Evolutionary conservation across 1,140 invertebrate species (phyloP), one percentile per base, ranked within the genome.

Genomic region (Samia ricini): DNA sequence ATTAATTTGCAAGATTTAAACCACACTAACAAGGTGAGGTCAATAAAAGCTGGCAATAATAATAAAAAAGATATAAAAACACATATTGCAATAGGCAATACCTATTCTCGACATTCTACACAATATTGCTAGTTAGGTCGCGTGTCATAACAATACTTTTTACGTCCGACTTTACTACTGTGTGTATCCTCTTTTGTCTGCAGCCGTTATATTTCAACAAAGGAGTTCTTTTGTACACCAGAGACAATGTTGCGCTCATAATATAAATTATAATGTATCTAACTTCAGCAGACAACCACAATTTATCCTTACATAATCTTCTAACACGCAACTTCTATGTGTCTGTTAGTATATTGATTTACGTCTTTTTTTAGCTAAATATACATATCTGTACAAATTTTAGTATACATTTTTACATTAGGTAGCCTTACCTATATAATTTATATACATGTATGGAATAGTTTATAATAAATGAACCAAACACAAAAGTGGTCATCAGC

Each of bases 101-200:
- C n/a, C n/a, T n/a, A 49, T 49, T 18, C 48, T 24, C 52, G 22
- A 55, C 8, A 55, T 55, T 52, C 52, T n/a, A 24, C 52, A 55
- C 52, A 55, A 55, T 15, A 42, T 7, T 42, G 33, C 12, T 42
- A 42, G 33, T 15, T 42, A 26, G 33, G 33, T 42, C 7, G 7
- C 33, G 33, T 15, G 22, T 24, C 52, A 18, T 24, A 23, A 24
- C 52, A 23, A 24, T 24, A 55, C 52, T 24, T 55, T 55, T 55
- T 2, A 55, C 52, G 21, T 55, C 24, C 24, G 12, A 1, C 12
- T 55, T 55, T 55, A 55, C 52, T 24, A 55, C 52, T 23, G 22
- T 12, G 52, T 42, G n/a, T 15, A 42, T 55, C 15, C 18, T 24
- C 52, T 55, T 24, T 55, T 55, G 52, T 55, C 10, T 55, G 52